Conservation (phyloP, 2,797 vertebrate species). For the Kryptolebias ocellatus region DNA sequence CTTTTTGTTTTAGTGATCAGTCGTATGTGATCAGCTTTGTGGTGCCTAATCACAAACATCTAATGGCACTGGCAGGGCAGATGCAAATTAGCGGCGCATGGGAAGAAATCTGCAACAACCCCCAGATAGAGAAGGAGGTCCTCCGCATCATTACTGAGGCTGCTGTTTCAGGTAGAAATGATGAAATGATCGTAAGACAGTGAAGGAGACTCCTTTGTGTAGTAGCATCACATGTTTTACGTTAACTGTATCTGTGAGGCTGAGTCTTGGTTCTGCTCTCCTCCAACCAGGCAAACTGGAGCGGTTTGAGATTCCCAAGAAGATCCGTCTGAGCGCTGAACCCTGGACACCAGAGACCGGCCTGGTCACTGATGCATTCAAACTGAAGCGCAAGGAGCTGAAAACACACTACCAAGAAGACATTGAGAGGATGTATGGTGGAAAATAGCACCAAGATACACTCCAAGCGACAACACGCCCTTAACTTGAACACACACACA, state of each 20-base stretch:
- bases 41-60: conserved; percentile 96
- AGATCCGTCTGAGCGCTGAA: conserved; percentile 93
- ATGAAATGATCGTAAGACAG: conserved; percentile 1
- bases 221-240: conserved; percentile 14
- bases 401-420: conserved; percentile 93
- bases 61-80: conserved; percentile 86
- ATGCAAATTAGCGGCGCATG: conserved; percentile 85
- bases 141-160: conserved; percentile 90
- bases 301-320: conserved; percentile 95
- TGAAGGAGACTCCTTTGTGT: too few relatives aligned
- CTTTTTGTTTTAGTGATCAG: conserved; percentile 85
- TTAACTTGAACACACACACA: conserved; percentile 68
- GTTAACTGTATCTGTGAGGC: conserved; percentile 9
- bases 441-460: conserved; percentile 80
- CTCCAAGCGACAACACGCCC: conserved; percentile 48
- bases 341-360: conserved; percentile 97
- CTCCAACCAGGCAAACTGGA: conserved; percentile 88
- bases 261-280: conserved; percentile 36
- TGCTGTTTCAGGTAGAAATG: conserved; percentile 84
- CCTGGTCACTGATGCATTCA: conserved; percentile 97
- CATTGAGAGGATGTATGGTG: conserved; percentile 97
- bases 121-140: conserved; percentile 91
- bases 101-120: conserved; percentile 93
- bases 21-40: conserved; percentile 97
- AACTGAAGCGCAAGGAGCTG: conserved; percentile 96